Evolutionary conservation across 2,797 vertebrate genomes (phyloP).

Genomic region (Mallotus villosus): DNA sequence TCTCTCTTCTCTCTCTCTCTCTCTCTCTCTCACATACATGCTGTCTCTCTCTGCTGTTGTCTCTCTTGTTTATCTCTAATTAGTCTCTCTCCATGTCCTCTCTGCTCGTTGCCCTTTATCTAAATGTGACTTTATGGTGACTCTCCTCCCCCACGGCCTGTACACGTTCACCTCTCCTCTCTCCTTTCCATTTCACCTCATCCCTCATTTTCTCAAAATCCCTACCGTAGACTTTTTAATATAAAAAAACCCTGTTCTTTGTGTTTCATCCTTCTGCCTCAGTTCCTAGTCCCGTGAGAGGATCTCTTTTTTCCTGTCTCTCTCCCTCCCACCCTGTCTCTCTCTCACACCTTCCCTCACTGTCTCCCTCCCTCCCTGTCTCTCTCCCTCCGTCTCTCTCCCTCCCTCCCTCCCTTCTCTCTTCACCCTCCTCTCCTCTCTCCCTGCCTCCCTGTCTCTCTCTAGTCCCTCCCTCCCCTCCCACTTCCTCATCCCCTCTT

Average conservation of each 20-base stretch:
- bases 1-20: background rate
- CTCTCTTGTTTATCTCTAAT: background rate
- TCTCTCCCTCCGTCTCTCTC: slow-evolving; percentile 8
- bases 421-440: slow-evolving; percentile 22
- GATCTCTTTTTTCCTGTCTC: slow-evolving; percentile 20
- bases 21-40: background rate
- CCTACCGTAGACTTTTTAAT: no score
- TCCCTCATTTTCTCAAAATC: no score
- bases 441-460: slow-evolving; percentile 21
- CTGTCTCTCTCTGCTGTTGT: slow-evolving; percentile 4
- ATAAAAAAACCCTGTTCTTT: no score
- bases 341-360: background rate
- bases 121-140: slow-evolving; percentile 8
- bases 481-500: background rate
- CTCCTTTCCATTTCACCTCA: background rate
- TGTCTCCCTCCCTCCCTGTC: slow-evolving; percentile 28
- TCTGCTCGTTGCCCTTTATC: background rate
- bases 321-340: slow-evolving; percentile 14
- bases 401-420: slow-evolving; percentile 11
- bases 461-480: background rate
- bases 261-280: no score
- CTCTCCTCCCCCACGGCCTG: background rate
- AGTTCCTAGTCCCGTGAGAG: no score
- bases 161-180: background rate
- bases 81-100: slow-evolving; percentile 1